A percentile compares a stretch with the other conserved stretches of the same genome.
phyloP scores from a whole-genome alignment of 2,888 invertebrate species.

The Phoronis australis region DNA sequence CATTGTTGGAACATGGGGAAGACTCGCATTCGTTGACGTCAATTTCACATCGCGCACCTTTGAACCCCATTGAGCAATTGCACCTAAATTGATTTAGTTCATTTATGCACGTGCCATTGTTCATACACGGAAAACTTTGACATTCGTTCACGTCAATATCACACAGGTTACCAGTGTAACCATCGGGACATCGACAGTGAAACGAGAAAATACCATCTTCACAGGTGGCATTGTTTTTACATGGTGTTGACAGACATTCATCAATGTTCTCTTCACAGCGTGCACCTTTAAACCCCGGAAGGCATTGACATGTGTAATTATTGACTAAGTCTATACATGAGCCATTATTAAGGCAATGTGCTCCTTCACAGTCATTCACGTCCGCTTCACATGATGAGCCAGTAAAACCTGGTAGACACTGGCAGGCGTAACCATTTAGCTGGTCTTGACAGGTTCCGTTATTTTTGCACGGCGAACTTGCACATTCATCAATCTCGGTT shows the following conservation, averaged over 20 bases:
- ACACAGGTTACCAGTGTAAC: constrained; percentile 62
- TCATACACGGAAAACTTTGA: no score
- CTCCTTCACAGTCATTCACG: no score
- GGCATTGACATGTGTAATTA: constrained; percentile 77
- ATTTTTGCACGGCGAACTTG: no score
- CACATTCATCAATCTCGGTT: no score
- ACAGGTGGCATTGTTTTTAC: constrained; percentile 82
- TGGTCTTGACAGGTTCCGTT: no score
- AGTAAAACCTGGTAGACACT: no score
- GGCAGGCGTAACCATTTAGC: no score
- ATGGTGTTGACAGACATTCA: constrained; percentile 89
- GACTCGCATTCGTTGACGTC: constrained; percentile 64
- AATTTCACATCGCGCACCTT: constrained; percentile 28
- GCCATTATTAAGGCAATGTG: no score
- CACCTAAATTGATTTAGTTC: constrained; percentile 16
- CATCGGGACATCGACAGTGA: constrained; percentile 27
- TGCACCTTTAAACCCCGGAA: constrained; percentile 84
- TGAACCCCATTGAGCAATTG: constrained; percentile 31
- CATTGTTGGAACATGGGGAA: constrained; percentile 80
- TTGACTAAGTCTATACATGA: constrained; percentile 70
- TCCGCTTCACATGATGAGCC: no score
- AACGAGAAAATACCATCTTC: constrained; percentile 5
- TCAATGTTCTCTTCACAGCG: constrained; percentile 81
- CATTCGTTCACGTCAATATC: constrained; percentile 82
- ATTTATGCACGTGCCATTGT: constrained; percentile 72